Evolutionary conservation across 23 tunicate genomes (phyloP).

Genomic region (Halocynthia aurantium): DNA sequence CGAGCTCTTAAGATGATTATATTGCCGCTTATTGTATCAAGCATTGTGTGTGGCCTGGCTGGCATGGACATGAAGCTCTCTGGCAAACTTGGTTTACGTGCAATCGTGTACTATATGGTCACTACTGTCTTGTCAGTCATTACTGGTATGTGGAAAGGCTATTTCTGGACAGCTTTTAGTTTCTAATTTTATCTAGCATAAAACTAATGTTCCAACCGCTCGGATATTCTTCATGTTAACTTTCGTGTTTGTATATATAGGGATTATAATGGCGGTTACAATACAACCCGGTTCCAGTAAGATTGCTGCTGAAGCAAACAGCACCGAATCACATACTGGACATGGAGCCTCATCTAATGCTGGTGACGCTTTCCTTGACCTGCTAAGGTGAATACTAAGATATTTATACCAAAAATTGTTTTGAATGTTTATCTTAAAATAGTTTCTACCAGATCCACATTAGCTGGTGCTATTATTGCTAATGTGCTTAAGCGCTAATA

Average conservation of each 20-base stretch:
- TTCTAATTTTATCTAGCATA: background rate
- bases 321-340: background rate
- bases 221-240: background rate
- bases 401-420: no score
- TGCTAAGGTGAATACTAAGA: background rate
- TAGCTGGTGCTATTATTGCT: background rate
- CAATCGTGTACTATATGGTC: conserved; percentile 30
- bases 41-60: conserved; percentile 33
- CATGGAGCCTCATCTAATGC: conserved; percentile 14
- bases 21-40: conserved; percentile 38
- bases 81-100: conserved; percentile 34
- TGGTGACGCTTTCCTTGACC: conserved; percentile 17
- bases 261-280: conserved; percentile 12
- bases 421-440: no score
- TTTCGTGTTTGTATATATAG: background rate
- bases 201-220: background rate
- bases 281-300: conserved; percentile 12
- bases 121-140: conserved; percentile 32
- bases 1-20: conserved; percentile 35
- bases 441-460: no score
- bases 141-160: conserved; percentile 23
- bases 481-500: background rate
- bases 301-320: background rate
- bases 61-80: conserved; percentile 9
- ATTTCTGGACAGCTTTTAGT: background rate